Evolutionary conservation across 2,888 invertebrate genomes (phyloP), one percentile per base, ranked within the genome.

Genomic region (Monochamus alternatus): DNA sequence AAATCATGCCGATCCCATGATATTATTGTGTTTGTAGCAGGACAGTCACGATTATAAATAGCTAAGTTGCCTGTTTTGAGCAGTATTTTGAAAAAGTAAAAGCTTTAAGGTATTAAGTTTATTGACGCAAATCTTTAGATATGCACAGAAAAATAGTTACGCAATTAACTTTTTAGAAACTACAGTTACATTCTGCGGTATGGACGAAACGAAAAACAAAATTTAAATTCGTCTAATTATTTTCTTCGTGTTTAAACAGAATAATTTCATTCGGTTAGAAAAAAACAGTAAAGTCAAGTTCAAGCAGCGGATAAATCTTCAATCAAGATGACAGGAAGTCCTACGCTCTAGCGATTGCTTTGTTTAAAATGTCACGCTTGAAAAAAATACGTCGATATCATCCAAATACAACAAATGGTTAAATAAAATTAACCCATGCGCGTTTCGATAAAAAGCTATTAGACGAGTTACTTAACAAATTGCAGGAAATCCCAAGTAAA

Each of bases 311-410:
- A 80, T 81, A 81, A 81, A 81, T 78, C 81, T 80, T 81, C 80
- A 78, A 80, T 80, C 79, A 81, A 80, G 82, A 82, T 82, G 81
- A 80, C 82, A 80, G 82, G 82, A 82, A 81, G 81, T 81, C 77
- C 75, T 81, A 82, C 82, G 81, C 79, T 82, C 82, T 78, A 79
- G 66, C 79, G 82, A 80, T 77, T 79, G 66, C 81, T 81, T 82
- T 82, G 82, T 82, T 74, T 72, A 71, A 52, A 71, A 71, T 71
- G 70, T 71, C 70, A 71, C 70, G 70, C 70, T 71, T 71, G 70
- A 51, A 71, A 71, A 71, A 71, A 71, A 71, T 71, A 52, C 59
- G 70, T 71, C 70, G 70, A 71, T 71, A 71, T 63, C 70, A 63
- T 63, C 63, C 70, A 63, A 71, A 71, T 71, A 63, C 51, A 71